Conservation (phyloP, 2,888 invertebrate genomes). For the Noctua fimbriata region DNA sequence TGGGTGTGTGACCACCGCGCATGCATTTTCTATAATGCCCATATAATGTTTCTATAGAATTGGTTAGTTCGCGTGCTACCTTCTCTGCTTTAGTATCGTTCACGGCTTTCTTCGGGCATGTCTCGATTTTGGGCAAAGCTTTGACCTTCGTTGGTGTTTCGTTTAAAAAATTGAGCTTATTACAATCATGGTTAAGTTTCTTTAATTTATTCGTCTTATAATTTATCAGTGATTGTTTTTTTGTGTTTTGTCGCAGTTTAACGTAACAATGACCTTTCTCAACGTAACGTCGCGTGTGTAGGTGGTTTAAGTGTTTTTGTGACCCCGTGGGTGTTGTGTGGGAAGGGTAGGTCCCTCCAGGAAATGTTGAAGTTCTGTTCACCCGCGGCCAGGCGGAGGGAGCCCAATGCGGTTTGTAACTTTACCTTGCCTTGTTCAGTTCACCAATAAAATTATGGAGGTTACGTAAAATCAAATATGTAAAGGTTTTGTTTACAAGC, state of each 20-base stretch:
- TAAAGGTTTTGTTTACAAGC: slow-evolving; percentile 43
- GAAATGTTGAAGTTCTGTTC: slow-evolving; percentile 92
- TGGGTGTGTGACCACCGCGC: slow-evolving; percentile 85
- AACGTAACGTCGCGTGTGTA: slow-evolving; percentile 64
- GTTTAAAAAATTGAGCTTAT: neutral
- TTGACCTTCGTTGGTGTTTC: slow-evolving; percentile 20
- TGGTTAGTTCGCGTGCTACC: slow-evolving; percentile 82
- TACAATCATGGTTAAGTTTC: neutral
- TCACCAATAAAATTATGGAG: slow-evolving; percentile 21
- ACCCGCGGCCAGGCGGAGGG: slow-evolving; percentile 89
- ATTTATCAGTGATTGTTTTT: slow-evolving; percentile 41
- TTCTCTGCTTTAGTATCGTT: slow-evolving; percentile 82
- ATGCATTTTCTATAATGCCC: slow-evolving; percentile 90
- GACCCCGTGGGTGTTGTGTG: slow-evolving; percentile 62
- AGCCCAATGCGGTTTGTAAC: slow-evolving; percentile 86
- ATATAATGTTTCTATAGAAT: slow-evolving; percentile 89
- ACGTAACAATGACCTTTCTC: slow-evolving; percentile 65
- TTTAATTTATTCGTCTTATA: neutral
- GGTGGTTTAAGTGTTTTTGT: slow-evolving; percentile 67
- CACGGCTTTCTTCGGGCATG: slow-evolving; percentile 80
- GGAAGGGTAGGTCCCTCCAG: slow-evolving; percentile 71
- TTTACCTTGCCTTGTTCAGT: slow-evolving; percentile 36
- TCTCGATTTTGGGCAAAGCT: slow-evolving; percentile 23
- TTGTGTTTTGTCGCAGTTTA: slow-evolving; percentile 10
- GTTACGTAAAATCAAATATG: slow-evolving; percentile 45